Evolutionary conservation across 2,797 vertebrate species (phyloP).

Genomic region (Lacerta bilineata): DNA sequence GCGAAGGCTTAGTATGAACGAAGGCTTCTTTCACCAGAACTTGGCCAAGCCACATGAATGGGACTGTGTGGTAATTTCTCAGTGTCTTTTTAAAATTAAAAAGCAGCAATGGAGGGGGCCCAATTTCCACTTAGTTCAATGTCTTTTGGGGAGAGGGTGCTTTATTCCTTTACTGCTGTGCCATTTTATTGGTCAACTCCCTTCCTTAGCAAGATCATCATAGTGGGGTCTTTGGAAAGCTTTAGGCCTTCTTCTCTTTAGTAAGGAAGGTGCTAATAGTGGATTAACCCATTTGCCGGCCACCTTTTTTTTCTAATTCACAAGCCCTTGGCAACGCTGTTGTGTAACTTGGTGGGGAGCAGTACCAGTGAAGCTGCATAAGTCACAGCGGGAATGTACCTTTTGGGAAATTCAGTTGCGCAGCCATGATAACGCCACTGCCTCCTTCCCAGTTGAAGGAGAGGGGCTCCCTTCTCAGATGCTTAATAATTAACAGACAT

Average conservation of each 20-base stretch:
- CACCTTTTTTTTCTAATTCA: too few species aligned
- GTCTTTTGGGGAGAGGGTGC: not conserved
- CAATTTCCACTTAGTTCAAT: not conserved
- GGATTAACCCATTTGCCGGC: too few species aligned
- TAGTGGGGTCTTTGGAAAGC: not conserved
- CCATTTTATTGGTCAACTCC: not conserved
- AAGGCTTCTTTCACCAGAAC: not conserved
- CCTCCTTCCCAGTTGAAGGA: not conserved
- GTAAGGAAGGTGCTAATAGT: too few species aligned
- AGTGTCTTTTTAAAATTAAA: not conserved
- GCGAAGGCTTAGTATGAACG: not conserved
- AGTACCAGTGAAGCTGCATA: not conserved
- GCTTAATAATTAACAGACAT: conserved; percentile 43
- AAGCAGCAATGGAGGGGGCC: not conserved
- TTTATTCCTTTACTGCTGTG: not conserved
- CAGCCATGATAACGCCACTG: not conserved
- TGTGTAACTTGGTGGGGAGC: not conserved
- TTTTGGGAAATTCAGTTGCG: not conserved
- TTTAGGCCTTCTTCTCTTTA: not conserved
- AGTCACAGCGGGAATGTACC: not conserved
- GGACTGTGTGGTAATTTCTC: too few species aligned
- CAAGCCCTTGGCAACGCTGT: not conserved
- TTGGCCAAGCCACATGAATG: not conserved
- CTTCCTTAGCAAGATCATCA: not conserved
- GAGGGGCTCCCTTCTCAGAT: not conserved